phyloP scores from a whole-genome alignment of 2,888 invertebrate species.

The Conistra vaccinii region DNA sequence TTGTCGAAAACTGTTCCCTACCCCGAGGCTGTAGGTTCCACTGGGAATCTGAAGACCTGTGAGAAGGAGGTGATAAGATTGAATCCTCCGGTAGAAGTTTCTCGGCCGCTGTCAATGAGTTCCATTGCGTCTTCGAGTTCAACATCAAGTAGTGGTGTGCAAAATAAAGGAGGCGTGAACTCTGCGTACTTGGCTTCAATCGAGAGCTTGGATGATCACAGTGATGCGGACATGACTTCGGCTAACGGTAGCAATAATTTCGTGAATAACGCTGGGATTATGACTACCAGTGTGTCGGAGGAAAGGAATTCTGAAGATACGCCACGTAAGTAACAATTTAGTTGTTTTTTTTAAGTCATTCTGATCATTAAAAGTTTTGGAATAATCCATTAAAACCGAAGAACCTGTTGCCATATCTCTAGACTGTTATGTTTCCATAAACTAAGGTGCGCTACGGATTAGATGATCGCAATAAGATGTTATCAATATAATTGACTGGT shows the following conservation, averaged over 20 bases:
- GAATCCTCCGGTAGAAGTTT: constrained; percentile 90
- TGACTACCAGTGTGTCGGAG: constrained; percentile 80
- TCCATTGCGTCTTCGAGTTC: constrained; percentile 95
- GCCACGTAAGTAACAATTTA: constrained; percentile 78
- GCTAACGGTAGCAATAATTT: constrained; percentile 87
- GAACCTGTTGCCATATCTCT: too few species aligned
- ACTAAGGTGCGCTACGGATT: too few species aligned
- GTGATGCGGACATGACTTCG: constrained; percentile 92
- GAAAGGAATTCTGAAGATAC: constrained; percentile 79
- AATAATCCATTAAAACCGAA: background rate
- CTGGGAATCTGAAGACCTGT: constrained; percentile 84
- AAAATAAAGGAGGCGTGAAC: constrained; percentile 92
- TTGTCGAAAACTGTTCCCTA: constrained; percentile 81
- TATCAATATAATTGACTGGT: too few species aligned
- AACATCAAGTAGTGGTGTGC: constrained; percentile 91
- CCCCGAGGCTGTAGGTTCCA: constrained; percentile 85
- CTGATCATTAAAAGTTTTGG: too few species aligned
- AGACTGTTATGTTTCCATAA: too few species aligned
- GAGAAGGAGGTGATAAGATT: constrained; percentile 88
- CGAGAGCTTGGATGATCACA: constrained; percentile 96
- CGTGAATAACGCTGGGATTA: constrained; percentile 83
- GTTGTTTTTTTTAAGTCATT: background rate
- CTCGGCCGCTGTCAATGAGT: constrained; percentile 93
- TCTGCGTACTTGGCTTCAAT: constrained; percentile 96
- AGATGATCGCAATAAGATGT: too few species aligned